A percentile compares a stretch with the other conserved stretches of the same genome.
Conservation (phyloP, 64 coral and sea anemone species). For the Orbicella faveolata region DNA sequence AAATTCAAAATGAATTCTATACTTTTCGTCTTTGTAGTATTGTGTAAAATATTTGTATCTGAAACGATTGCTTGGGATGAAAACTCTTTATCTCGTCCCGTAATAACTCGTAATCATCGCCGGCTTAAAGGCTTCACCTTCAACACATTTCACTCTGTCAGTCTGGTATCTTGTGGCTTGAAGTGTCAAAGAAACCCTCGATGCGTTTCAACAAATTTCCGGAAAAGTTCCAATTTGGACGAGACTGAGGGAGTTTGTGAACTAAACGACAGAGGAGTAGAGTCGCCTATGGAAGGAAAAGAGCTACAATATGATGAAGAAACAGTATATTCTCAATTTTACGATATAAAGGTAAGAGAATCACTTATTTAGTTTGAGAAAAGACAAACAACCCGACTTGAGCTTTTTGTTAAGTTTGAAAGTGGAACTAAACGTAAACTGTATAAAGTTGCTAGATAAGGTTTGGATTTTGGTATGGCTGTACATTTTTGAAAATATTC, state of each 20-base stretch:
- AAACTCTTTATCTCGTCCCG: not conserved
- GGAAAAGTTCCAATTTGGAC: not conserved
- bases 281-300: not conserved
- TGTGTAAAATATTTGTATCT: not conserved
- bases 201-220: slow-evolving; percentile 11
- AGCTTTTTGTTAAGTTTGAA: too few relatives aligned
- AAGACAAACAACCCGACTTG: not conserved
- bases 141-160: slow-evolving; percentile 1
- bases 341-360: not conserved
- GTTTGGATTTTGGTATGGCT: too few relatives aligned
- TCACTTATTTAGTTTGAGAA: not conserved
- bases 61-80: not conserved
- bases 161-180: slow-evolving; percentile 10
- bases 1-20: not conserved
- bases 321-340: not conserved
- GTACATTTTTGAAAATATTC: too few relatives aligned
- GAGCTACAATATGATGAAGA: not conserved
- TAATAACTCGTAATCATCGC: not conserved
- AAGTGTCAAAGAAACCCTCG: slow-evolving; percentile 12
- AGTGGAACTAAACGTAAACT: too few relatives aligned
- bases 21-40: not conserved
- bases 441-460: too few relatives aligned
- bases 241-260: not conserved
- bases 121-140: slow-evolving; percentile 1
- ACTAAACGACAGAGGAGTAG: not conserved